Percentiles rank a stretch among this genome's conserved stretches.
phyloP scores from a whole-genome alignment of 2,113 vertebrate genomes.

The Cariama cristata region DNA sequence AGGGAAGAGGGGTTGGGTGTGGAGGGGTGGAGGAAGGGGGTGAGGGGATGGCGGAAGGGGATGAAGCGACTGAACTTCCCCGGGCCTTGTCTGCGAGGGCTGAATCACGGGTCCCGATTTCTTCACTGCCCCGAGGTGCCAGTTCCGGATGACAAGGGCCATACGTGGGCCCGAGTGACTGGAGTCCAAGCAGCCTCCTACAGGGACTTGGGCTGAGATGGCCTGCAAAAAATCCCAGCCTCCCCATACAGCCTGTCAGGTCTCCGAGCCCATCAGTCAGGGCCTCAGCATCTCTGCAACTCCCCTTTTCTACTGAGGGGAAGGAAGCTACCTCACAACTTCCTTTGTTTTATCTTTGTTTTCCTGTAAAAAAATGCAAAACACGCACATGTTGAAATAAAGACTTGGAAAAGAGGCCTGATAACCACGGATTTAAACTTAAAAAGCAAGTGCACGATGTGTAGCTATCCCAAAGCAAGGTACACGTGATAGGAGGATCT shows the following conservation, averaged over 20 bases:
- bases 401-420: not conserved
- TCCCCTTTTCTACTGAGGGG: too few relatives aligned
- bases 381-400: not conserved
- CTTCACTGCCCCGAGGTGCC: fast-evolving
- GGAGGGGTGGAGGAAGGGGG: too few relatives aligned
- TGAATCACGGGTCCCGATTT: fast-evolving
- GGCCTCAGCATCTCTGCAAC: fast-evolving
- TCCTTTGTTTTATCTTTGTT: not conserved
- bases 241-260: fast-evolving
- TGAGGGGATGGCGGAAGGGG: fast-evolving
- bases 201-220: not conserved
- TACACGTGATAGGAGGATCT: fast-evolving
- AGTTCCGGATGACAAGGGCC: too few relatives aligned
- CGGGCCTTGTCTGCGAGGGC: fast-evolving
- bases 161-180: too few relatives aligned
- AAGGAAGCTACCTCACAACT: not conserved
- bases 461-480: not conserved
- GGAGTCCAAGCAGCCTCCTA: fast-evolving
- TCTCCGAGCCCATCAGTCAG: fast-evolving
- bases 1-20: not conserved
- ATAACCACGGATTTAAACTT: not conserved
- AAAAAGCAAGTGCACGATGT: fast-evolving
- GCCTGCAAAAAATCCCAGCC: not conserved
- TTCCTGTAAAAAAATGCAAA: not conserved
- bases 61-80: fast-evolving